Conservation (phyloP, 2,888 invertebrate genomes). For the Drosophila gaucha region DNA sequence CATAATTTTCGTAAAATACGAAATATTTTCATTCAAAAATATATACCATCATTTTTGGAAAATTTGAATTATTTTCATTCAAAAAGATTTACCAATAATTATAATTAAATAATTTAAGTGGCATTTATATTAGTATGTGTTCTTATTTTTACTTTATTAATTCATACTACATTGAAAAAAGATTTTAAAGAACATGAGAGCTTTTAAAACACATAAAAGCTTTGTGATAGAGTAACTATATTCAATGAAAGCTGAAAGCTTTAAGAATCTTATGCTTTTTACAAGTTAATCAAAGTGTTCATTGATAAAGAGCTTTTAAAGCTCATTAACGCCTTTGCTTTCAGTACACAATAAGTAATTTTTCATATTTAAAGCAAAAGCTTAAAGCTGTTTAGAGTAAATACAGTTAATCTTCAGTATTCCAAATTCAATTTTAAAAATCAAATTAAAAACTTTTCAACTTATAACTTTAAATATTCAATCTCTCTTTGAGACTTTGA, state of each 20-base stretch:
- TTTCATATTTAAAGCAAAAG: too few species aligned
- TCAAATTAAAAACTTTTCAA: too few species aligned
- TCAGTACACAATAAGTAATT: too few species aligned
- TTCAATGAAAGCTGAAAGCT: background rate
- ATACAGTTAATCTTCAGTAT: background rate
- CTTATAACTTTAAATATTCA: too few species aligned
- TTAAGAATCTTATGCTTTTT: background rate
- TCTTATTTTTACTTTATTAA: background rate
- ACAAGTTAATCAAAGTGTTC: background rate
- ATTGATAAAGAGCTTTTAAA: background rate
- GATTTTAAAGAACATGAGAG: too few species aligned
- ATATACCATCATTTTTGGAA: background rate
- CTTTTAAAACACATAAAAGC: too few species aligned
- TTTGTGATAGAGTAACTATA: too few species aligned
- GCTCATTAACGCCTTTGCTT: background rate
- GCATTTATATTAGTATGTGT: constrained; percentile 3
- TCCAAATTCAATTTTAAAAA: background rate
- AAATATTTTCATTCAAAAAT: background rate
- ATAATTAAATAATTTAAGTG: too few species aligned
- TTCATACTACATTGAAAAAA: background rate
- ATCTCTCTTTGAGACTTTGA: too few species aligned
- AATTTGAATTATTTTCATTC: background rate
- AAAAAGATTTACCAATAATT: too few species aligned
- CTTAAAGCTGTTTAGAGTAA: background rate
- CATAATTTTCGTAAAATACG: background rate